A percentile compares a stretch with the other conserved stretches of the same genome.
phyloP scores from a whole-genome alignment of 2,888 invertebrate genomes.

The Thysanoteuthis rhombus region DNA sequence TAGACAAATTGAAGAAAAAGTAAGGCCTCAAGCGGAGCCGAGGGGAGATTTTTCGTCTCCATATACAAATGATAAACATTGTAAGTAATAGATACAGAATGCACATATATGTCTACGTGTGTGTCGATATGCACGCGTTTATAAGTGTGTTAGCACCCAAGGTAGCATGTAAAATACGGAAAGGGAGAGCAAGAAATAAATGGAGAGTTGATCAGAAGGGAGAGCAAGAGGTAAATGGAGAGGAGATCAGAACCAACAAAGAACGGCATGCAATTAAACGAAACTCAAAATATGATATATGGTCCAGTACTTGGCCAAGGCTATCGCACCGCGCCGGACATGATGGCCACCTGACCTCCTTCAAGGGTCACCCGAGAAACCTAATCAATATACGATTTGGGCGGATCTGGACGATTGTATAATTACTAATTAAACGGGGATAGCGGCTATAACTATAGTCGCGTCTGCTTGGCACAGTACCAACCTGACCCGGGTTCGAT shows the following conservation, averaged over 20 bases:
- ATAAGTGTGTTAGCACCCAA: neutral
- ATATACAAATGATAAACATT: too few relatives aligned
- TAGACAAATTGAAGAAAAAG: too few relatives aligned
- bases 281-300: neutral
- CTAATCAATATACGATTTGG: constrained; percentile 12
- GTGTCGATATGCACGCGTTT: neutral
- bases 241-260: neutral
- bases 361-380: neutral
- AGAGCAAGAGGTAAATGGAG: neutral
- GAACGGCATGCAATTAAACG: neutral
- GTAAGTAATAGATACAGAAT: too few relatives aligned
- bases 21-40: too few relatives aligned
- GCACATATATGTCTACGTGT: neutral
- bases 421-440: neutral
- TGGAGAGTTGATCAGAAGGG: neutral
- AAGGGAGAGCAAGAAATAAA: neutral
- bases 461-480: neutral
- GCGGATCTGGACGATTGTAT: constrained; percentile 12
- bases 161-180: neutral
- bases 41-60: too few relatives aligned
- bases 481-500: constrained; percentile 12
- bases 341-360: neutral
- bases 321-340: neutral
- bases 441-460: neutral
- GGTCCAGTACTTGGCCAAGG: neutral